These are phyloP conservation scores for Geophilus truncorum DNA, from an alignment of 2,888 invertebrate species.

Conservation along the genomic window DNA sequence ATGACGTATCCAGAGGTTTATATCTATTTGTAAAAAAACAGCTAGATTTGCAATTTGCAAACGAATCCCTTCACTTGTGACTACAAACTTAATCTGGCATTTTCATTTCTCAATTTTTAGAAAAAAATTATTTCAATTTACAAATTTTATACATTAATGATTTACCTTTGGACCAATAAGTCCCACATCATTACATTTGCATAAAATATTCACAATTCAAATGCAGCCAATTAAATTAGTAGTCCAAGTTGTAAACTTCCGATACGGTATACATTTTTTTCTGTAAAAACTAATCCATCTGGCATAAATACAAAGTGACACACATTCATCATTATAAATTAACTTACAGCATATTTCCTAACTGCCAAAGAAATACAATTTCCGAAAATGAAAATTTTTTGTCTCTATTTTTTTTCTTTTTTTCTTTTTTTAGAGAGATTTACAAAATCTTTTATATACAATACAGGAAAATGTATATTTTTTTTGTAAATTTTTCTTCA, in stretches of 20 bases:
- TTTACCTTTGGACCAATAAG: too few relatives aligned
- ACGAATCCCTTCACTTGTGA: not conserved
- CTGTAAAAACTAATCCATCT: not conserved
- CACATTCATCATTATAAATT: constrained; percentile 15
- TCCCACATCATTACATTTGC: too few relatives aligned
- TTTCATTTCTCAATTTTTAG: too few relatives aligned
- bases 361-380: constrained; percentile 10
- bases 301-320: constrained; percentile 7
- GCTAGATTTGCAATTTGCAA: not conserved
- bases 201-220: too few relatives aligned
- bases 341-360: constrained; percentile 14
- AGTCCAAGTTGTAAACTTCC: not conserved
- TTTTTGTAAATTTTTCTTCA: not conserved
- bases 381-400: not conserved
- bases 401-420: too few relatives aligned
- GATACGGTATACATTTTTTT: not conserved
- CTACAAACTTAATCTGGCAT: not conserved
- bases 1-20: constrained; percentile 13
- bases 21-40: not conserved
- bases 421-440: not conserved
- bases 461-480: not conserved
- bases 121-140: too few relatives aligned
- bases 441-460: constrained; percentile 11
- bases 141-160: too few relatives aligned
- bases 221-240: not conserved